Percentiles rank a stretch among this genome's conserved stretches.
Evolutionary conservation across 2,797 vertebrate species (phyloP).

Genomic region (Rhadinocentrus ornatus): DNA sequence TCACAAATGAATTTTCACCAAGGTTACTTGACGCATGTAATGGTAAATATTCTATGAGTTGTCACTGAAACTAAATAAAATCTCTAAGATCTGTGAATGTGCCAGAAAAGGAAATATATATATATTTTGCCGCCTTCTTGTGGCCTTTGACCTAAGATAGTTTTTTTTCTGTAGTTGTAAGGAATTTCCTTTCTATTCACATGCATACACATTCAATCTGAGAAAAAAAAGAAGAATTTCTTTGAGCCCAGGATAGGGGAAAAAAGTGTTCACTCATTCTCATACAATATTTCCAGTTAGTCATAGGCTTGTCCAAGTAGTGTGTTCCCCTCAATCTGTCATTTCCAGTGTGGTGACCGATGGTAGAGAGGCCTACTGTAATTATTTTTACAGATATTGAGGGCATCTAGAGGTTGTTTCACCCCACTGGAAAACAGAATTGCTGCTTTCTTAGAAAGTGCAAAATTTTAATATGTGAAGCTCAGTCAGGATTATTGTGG

Average conservation of each 20-base stretch:
- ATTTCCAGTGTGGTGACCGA: conserved; percentile 76
- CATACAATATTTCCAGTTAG: conserved; percentile 80
- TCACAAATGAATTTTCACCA: conserved; percentile 22
- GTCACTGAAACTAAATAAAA: conserved; percentile 51
- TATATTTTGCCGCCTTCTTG: conserved; percentile 71
- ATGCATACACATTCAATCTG: conserved; percentile 59
- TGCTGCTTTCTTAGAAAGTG: conserved; percentile 49
- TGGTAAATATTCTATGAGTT: conserved; percentile 15
- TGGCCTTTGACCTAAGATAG: conserved; percentile 71
- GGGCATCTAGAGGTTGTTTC: conserved; percentile 75
- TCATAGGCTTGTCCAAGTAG: conserved; percentile 74
- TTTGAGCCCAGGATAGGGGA: conserved; percentile 57
- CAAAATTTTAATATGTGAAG: conserved; percentile 43
- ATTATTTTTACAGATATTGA: conserved; percentile 79
- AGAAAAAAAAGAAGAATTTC: conserved; percentile 42
- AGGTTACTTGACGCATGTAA: conserved; percentile 12
- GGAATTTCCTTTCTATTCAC: conserved; percentile 76
- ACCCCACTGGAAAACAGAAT: conserved; percentile 61
- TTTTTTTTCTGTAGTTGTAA: conserved; percentile 65
- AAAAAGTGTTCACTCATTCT: conserved; percentile 75
- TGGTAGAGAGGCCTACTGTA: conserved; percentile 67
- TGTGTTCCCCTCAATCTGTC: conserved; percentile 77
- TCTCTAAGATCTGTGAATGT: conserved; percentile 63
- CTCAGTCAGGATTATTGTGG: conserved; percentile 28
- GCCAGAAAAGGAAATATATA: conserved; percentile 78